These are phyloP conservation scores for Bactericera cockerelli DNA, from an alignment of 1,140 invertebrate genomes.

Conservation along the genomic window DNA sequence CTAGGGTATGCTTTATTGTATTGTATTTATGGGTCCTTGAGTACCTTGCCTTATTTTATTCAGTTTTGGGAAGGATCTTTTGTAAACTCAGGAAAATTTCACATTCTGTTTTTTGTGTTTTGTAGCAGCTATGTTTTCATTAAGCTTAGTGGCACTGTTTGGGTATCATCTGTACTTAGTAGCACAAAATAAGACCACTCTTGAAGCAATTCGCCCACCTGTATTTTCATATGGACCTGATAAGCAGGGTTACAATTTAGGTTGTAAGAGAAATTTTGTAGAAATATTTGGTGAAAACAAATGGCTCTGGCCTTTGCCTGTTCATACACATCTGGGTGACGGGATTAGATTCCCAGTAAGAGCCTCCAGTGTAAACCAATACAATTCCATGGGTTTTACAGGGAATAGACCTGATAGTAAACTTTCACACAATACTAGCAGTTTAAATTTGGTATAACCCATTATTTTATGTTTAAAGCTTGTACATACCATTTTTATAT, in stretches of 20 bases:
- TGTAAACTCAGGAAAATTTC: slow-evolving; percentile 64
- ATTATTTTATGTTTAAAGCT: no score
- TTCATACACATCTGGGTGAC: slow-evolving; percentile 43
- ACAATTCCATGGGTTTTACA: not conserved
- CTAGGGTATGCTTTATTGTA: slow-evolving; percentile 85
- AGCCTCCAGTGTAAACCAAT: not conserved
- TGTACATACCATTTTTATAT: no score
- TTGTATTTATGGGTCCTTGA: slow-evolving; percentile 77
- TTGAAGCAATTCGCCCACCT: slow-evolving; percentile 90
- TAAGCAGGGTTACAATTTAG: slow-evolving; percentile 90
- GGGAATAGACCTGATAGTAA: not conserved
- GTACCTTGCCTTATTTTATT: slow-evolving; percentile 84
- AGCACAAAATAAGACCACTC: slow-evolving; percentile 78
- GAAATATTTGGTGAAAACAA: slow-evolving; percentile 87
- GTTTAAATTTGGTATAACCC: not conserved
- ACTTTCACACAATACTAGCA: not conserved
- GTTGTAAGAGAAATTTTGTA: slow-evolving; percentile 76
- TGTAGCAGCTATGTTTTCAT: slow-evolving; percentile 90
- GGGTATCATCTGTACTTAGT: slow-evolving; percentile 92
- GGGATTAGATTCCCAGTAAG: not conserved
- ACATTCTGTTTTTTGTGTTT: slow-evolving; percentile 95
- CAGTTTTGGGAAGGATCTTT: slow-evolving; percentile 77
- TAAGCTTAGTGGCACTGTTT: slow-evolving; percentile 86
- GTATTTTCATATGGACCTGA: slow-evolving; percentile 83
- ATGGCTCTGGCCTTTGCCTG: slow-evolving; percentile 73